phyloP scores from a whole-genome alignment of 2,888 invertebrate genomes.

The Steromphala cineraria region DNA sequence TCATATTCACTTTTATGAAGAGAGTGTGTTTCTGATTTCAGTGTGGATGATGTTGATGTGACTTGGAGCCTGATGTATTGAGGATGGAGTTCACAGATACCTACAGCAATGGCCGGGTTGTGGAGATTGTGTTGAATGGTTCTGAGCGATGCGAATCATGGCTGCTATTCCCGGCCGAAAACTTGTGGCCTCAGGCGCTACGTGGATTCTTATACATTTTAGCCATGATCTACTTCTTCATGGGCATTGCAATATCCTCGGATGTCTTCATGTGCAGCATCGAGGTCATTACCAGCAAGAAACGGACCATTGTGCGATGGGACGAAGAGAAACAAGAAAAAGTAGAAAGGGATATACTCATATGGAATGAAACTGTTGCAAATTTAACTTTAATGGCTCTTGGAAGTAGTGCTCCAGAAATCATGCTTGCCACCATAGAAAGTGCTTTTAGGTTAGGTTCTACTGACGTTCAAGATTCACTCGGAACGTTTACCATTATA shows the following conservation, averaged over 20 bases:
- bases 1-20: too few species aligned
- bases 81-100: constrained; percentile 7
- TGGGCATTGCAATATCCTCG: constrained; percentile 71
- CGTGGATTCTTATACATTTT: constrained; percentile 69
- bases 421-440: constrained; percentile 67
- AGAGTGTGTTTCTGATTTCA: too few species aligned
- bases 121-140: constrained; percentile 52
- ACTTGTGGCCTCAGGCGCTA: constrained; percentile 65
- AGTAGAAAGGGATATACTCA: constrained; percentile 64
- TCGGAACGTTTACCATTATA: constrained; percentile 73
- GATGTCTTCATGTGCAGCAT: constrained; percentile 73
- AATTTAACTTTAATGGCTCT: constrained; percentile 73
- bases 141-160: constrained; percentile 59
- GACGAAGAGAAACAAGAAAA: constrained; percentile 67
- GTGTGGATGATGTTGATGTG: too few species aligned
- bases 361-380: constrained; percentile 74
- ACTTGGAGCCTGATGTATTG: too few species aligned
- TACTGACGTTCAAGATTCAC: constrained; percentile 48
- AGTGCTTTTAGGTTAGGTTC: constrained; percentile 45
- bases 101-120: constrained; percentile 64
- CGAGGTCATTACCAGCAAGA: constrained; percentile 72
- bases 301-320: constrained; percentile 63
- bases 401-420: constrained; percentile 73
- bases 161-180: constrained; percentile 72
- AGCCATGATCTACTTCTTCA: constrained; percentile 68